Evolutionary conservation across 2,888 invertebrate genomes (phyloP).

Genomic region (Liposcelis brunnea): DNA sequence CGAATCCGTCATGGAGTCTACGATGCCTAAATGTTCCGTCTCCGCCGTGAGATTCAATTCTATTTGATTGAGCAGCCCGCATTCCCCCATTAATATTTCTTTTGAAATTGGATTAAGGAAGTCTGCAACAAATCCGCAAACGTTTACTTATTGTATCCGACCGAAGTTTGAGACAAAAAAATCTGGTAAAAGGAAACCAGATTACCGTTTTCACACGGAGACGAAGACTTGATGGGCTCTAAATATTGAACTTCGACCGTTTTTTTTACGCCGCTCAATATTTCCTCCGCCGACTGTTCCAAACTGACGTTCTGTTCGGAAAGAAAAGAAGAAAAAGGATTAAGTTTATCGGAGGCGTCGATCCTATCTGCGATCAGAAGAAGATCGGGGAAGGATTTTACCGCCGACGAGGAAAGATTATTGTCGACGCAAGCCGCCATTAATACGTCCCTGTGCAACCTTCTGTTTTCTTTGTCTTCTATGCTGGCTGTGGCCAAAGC

Average conservation of each 20-base stretch:
- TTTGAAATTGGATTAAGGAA: slow-evolving; percentile 49
- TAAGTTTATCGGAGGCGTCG: slow-evolving; percentile 5
- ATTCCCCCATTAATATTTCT: slow-evolving; percentile 60
- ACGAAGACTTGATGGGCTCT: slow-evolving; percentile 11
- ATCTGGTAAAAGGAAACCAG: not conserved
- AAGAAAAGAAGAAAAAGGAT: not conserved
- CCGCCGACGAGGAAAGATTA: slow-evolving; percentile 1
- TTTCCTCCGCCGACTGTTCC: slow-evolving; percentile 39
- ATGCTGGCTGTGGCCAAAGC: slow-evolving; percentile 38
- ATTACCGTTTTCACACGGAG: not conserved
- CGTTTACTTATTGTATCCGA: no score
- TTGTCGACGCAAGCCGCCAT: not conserved
- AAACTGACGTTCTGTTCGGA: slow-evolving; percentile 22
- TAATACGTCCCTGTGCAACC: not conserved
- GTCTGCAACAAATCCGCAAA: slow-evolving; percentile 25
- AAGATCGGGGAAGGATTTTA: slow-evolving; percentile 7
- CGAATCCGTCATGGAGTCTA: not conserved
- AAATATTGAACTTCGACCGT: slow-evolving; percentile 40
- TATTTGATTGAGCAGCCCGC: slow-evolving; percentile 34
- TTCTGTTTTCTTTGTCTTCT: slow-evolving; percentile 15
- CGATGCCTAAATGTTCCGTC: not conserved
- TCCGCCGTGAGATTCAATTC: slow-evolving; percentile 2
- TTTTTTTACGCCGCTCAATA: slow-evolving; percentile 37
- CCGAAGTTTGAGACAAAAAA: no score
- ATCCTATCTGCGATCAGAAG: not conserved